Evolutionary conservation across 2,888 invertebrate species (phyloP), one percentile per base, ranked within the genome.

Genomic region (Achlya flavicornis): DNA sequence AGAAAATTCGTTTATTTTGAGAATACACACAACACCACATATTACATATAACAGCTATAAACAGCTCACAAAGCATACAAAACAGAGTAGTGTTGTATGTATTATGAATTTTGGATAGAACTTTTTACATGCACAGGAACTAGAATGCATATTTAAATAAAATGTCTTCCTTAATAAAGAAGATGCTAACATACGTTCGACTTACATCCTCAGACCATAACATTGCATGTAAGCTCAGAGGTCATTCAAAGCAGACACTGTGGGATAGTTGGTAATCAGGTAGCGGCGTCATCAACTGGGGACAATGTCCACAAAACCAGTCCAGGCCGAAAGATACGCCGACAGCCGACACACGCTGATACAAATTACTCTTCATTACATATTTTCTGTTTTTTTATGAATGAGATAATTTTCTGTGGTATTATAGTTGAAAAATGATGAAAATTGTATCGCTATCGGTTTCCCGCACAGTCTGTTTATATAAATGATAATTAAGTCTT

Each of bases 221-320:
- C 60, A 60, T 60, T 26, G 60, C 66, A 48, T 64, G 65, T 67
- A 64, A 73, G 68, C 71, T 72, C 69, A 73, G 65, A 72, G 73
- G 75, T 75, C 75, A 73, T 63, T 63, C 38, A 53, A 53, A 66
- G 67, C 65, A 69, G 74, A 63, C 75, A 77, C 70, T 80, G 84
- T 84, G 82, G 77, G 83, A 84, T 77, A 80, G 80, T 84, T 79
- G 70, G 72, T 81, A 78, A 78, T 78, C 74, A 70, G 68, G 38
- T 41, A 63, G 65, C 64, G 63, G 64, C 63, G 73, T 69, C 72
- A 68, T 69, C 71, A 68, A 68, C 63, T 65, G 72, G 67, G 76
- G 78, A 80, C 79, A 77, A 75, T 79, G 80, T 79, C 74, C 76
- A 76, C 71, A 60, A 80, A 85, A 85, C 84, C 79, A 74, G 82